Percentiles rank a stretch among this genome's conserved stretches.
These are phyloP conservation scores for Hemiscyllium ocellatum DNA, from an alignment of 2,113 vertebrate species.

Conservation along the genomic window DNA sequence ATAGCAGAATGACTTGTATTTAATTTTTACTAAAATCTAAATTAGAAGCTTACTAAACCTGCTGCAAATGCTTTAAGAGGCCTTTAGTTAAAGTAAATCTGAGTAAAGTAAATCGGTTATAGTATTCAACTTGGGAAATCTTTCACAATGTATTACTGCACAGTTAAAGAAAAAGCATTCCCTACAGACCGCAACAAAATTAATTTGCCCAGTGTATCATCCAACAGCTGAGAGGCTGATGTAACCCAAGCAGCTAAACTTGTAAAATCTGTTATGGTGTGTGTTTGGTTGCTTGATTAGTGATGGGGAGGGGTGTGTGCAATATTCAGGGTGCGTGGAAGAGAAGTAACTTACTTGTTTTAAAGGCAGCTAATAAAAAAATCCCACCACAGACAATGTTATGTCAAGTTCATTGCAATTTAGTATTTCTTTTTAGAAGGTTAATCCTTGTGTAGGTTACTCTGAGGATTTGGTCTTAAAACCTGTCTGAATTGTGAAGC, in stretches of 20 bases:
- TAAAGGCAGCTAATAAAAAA: slow-evolving; percentile 28
- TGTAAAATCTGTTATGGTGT: background rate
- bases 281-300: background rate
- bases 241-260: background rate
- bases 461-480: background rate
- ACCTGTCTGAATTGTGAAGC: background rate
- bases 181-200: background rate
- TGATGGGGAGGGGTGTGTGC: background rate
- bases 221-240: background rate
- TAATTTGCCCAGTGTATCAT: background rate
- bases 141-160: background rate
- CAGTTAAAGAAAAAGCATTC: background rate
- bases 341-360: background rate
- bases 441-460: too few species aligned
- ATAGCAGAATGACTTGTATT: background rate
- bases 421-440: background rate
- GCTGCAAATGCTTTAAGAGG: background rate
- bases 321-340: background rate
- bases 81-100: background rate
- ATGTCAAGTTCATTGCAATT: background rate
- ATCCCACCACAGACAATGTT: background rate
- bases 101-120: background rate
- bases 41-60: background rate
- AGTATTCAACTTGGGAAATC: background rate
- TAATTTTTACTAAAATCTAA: background rate